Evolutionary conservation across 2,113 vertebrate genomes (phyloP).

Genomic region (Corythornis madagascariensis): DNA sequence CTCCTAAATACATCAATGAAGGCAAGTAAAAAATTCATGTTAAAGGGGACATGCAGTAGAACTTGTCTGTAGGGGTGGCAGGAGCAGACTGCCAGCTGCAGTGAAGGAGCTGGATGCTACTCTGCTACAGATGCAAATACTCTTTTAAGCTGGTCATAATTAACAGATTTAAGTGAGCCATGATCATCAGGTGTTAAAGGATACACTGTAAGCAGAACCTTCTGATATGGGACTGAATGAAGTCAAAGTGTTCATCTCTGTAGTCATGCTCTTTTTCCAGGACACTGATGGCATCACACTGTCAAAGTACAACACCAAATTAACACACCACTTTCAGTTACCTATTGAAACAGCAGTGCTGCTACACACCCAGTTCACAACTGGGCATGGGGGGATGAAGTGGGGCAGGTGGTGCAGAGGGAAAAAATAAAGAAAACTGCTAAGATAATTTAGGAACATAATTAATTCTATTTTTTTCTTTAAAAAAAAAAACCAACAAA

Average conservation of each 20-base stretch:
- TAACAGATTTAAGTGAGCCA: background rate
- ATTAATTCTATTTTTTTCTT: background rate
- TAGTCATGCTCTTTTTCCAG: constrained; percentile 99
- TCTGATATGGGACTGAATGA: constrained; percentile 96
- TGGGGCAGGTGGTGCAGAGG: background rate
- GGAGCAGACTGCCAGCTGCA: background rate
- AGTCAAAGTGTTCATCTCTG: constrained; percentile 97
- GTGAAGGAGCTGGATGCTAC: background rate
- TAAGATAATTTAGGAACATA: background rate
- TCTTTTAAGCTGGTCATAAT: background rate
- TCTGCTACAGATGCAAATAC: background rate
- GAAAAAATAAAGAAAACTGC: background rate
- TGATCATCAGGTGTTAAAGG: constrained; percentile 69
- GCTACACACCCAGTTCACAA: background rate
- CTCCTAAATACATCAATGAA: background rate
- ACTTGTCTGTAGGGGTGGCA: background rate
- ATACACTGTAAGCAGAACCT: constrained; percentile 98
- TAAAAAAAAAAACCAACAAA: background rate
- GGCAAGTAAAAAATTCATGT: background rate
- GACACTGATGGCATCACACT: constrained; percentile 96
- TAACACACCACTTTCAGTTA: background rate
- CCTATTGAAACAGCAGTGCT: background rate
- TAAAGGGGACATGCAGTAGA: background rate
- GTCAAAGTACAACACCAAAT: constrained; percentile 51
- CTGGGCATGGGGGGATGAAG: background rate